Conservation (phyloP, 2,113 vertebrate genomes). For the Chinchilla lanigera region DNA sequence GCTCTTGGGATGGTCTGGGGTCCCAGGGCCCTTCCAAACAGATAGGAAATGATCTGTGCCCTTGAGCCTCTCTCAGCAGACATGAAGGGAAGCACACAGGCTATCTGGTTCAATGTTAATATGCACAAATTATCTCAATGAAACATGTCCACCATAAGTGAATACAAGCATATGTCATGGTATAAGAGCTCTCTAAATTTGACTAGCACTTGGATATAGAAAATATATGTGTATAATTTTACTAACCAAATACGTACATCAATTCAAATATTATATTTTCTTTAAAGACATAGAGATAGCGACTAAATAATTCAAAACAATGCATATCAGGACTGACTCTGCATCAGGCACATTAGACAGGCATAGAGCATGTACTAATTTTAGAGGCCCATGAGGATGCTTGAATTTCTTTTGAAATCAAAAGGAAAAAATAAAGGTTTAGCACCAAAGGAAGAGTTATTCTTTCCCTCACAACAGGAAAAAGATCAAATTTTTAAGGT, state of each 20-base stretch:
- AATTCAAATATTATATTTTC: neutral
- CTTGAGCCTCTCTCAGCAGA: neutral
- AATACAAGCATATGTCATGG: neutral
- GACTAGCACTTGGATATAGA: neutral
- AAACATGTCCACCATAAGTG: neutral
- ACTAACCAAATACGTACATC: neutral
- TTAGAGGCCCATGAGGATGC: neutral
- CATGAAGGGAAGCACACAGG: neutral
- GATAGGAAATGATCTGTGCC: neutral
- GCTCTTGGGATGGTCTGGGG: neutral
- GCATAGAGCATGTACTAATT: neutral
- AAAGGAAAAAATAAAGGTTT: neutral
- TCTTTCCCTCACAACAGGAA: neutral
- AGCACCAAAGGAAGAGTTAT: neutral
- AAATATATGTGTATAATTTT: neutral
- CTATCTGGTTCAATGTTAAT: neutral
- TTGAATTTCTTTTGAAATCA: slow-evolving; percentile 35
- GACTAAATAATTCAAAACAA: slow-evolving; percentile 2
- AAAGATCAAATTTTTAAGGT: neutral
- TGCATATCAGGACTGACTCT: neutral
- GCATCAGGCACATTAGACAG: neutral
- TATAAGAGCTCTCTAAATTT: neutral
- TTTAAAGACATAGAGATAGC: neutral
- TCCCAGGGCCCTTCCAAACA: neutral
- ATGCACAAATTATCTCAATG: neutral